A percentile compares a stretch with the other conserved stretches of the same genome.
phyloP scores from a whole-genome alignment of 2,888 invertebrate genomes.

The Itoplectis maculator region DNA sequence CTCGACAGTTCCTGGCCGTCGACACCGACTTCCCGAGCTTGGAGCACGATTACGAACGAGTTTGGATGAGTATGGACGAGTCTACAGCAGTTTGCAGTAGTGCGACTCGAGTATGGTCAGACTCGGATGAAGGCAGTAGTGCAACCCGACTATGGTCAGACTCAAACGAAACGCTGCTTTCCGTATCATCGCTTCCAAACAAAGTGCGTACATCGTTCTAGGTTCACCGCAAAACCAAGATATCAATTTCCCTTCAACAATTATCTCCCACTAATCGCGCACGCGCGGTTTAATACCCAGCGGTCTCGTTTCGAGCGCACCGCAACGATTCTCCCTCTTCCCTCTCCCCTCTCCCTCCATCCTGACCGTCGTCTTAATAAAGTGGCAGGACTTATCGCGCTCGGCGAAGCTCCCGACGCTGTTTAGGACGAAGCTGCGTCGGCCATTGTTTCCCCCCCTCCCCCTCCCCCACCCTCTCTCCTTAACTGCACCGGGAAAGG shows the following conservation, averaged over 20 bases:
- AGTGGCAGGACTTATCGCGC: slow-evolving; percentile 67
- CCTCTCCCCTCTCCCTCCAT: slow-evolving; percentile 15
- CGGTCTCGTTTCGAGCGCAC: slow-evolving; percentile 15
- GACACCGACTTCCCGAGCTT: background rate
- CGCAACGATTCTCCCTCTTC: background rate
- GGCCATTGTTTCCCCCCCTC: slow-evolving; percentile 64
- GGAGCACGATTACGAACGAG: background rate
- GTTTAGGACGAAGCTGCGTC: slow-evolving; percentile 65
- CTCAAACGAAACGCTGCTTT: no score
- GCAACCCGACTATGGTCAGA: no score
- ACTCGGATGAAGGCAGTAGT: no score
- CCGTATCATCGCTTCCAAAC: no score
- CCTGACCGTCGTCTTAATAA: slow-evolving; percentile 60
- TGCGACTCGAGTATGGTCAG: no score
- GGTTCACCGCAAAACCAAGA: no score
- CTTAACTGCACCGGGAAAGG: slow-evolving; percentile 21
- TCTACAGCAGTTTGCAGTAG: no score
- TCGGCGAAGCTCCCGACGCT: slow-evolving; percentile 61
- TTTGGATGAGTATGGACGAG: no score
- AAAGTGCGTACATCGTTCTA: background rate
- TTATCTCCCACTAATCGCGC: slow-evolving; percentile 29
- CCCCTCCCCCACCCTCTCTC: slow-evolving; percentile 43
- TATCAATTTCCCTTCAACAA: slow-evolving; percentile 23
- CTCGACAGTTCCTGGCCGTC: slow-evolving; percentile 1
- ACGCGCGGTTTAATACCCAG: slow-evolving; percentile 17